Conservation (phyloP, 2,888 invertebrate genomes). For the Agonopterix alstromeriana region DNA sequence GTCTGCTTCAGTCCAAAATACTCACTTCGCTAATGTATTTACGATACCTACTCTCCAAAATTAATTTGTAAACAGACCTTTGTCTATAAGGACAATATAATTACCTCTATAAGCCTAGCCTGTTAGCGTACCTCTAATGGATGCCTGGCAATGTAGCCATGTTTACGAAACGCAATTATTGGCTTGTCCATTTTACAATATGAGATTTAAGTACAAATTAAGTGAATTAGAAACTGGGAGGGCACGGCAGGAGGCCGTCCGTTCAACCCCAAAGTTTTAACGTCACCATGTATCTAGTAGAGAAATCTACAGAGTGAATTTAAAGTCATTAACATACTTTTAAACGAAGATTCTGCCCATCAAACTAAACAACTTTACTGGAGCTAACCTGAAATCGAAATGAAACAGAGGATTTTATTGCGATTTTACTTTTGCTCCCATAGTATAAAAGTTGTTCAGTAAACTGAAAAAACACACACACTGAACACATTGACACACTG, state of each 20-base stretch:
- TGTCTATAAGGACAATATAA: constrained; percentile 44
- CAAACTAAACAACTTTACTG: no score
- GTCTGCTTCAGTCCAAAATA: no score
- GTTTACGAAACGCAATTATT: constrained; percentile 71
- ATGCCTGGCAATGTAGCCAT: constrained; percentile 31
- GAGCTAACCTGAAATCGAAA: no score
- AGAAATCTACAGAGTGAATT: background rate
- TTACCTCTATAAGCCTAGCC: constrained; percentile 45
- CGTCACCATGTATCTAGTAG: background rate
- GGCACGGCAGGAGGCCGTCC: constrained; percentile 21
- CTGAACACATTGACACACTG: no score
- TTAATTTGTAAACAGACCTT: constrained; percentile 43
- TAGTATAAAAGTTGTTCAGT: no score
- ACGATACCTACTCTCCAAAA: constrained; percentile 16
- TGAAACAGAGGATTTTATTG: no score
- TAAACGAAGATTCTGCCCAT: no score
- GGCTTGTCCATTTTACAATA: constrained; percentile 66
- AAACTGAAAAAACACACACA: no score
- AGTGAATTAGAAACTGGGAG: constrained; percentile 63
- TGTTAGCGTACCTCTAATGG: constrained; percentile 48
- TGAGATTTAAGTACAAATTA: constrained; percentile 73
- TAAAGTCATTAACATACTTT: no score
- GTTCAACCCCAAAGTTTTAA: background rate
- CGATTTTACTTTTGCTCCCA: no score
- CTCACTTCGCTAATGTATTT: background rate